These are phyloP conservation scores for Coreoperca whiteheadi DNA, from an alignment of 2,113 vertebrate genomes.

Conservation along the genomic window DNA sequence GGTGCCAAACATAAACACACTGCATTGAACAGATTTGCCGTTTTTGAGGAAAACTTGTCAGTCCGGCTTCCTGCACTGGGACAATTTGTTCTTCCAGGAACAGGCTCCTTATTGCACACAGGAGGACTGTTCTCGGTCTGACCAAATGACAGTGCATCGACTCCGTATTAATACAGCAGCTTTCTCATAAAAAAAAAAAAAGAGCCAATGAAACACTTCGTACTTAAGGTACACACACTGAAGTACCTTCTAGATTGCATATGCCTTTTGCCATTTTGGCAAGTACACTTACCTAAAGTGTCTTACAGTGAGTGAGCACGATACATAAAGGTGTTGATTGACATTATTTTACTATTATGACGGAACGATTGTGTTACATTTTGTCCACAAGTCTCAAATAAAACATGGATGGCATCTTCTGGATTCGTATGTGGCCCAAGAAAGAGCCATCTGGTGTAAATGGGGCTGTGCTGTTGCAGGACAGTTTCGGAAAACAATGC, in stretches of 20 bases:
- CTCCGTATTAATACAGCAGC: not conserved
- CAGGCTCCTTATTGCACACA: not conserved
- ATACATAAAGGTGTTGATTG: not conserved
- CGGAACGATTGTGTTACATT: too few species aligned
- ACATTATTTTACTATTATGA: not conserved
- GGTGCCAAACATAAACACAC: not conserved
- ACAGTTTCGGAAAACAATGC: too few species aligned
- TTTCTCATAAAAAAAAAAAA: not conserved
- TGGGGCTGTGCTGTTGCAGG: not conserved
- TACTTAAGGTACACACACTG: too few species aligned
- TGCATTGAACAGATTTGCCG: not conserved
- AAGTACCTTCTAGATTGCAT: too few species aligned
- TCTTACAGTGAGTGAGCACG: not conserved
- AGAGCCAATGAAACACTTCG: too few species aligned
- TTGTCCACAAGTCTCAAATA: not conserved
- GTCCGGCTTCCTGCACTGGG: not conserved
- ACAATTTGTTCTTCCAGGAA: slow-evolving; percentile 12
- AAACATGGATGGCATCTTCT: not conserved
- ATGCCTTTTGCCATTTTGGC: too few species aligned
- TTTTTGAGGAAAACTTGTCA: not conserved
- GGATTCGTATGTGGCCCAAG: not conserved
- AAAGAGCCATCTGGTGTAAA: not conserved
- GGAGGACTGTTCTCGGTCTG: not conserved
- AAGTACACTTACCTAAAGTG: not conserved
- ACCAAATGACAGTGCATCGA: not conserved